Conservation (phyloP, 2,113 vertebrate species). For the Vidua macroura region DNA sequence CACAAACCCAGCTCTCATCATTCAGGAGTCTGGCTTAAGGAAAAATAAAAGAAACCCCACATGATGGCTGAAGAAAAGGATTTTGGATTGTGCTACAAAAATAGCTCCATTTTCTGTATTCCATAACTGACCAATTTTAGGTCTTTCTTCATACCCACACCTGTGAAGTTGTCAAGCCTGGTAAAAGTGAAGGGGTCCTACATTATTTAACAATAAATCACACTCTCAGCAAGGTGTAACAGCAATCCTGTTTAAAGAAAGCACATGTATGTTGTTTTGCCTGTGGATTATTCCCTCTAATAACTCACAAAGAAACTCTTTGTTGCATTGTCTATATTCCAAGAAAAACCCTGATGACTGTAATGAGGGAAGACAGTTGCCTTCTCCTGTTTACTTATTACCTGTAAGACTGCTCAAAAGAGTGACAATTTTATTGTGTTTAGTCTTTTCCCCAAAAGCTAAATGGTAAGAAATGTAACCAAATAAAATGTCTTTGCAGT, state of each 20-base stretch:
- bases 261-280: not conserved
- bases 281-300: conserved; percentile 19
- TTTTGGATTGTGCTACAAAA: conserved; percentile 57
- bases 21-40: conserved; percentile 54
- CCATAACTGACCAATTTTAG: conserved; percentile 52
- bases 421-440: not conserved
- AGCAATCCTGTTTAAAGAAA: conserved; percentile 31
- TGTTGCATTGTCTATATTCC: not conserved
- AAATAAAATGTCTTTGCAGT: not conserved
- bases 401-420: not conserved
- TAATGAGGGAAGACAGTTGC: not conserved
- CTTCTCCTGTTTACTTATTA: not conserved
- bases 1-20: conserved; percentile 43
- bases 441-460: not conserved
- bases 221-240: conserved; percentile 34
- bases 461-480: conserved; percentile 5
- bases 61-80: conserved; percentile 48
- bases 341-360: not conserved
- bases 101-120: conserved; percentile 67
- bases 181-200: conserved; percentile 51
- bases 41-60: not conserved
- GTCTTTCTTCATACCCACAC: conserved; percentile 57
- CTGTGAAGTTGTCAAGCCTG: conserved; percentile 62
- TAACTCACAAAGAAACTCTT: conserved; percentile 32
- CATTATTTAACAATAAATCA: conserved; percentile 57